Percentiles rank a stretch among this genome's conserved stretches.
Evolutionary conservation across 1,140 invertebrate genomes (phyloP).

Genomic region (Orchestia grillus): DNA sequence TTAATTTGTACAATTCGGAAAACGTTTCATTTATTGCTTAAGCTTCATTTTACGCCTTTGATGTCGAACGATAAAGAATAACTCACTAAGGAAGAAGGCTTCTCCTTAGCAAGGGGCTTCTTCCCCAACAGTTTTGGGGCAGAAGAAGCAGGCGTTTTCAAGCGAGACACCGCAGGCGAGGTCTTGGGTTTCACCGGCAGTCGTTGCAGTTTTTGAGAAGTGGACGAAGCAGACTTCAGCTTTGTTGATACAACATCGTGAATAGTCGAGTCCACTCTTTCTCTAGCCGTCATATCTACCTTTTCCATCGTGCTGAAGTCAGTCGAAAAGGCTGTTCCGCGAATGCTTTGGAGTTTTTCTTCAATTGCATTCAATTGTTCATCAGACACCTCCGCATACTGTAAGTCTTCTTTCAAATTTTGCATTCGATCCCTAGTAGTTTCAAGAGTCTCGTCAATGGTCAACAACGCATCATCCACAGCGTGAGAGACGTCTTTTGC

Average conservation of each 20-base stretch:
- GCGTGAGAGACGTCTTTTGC: not conserved
- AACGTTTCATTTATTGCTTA: too few relatives aligned
- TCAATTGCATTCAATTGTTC: constrained; percentile 15
- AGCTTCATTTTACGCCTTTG: too few relatives aligned
- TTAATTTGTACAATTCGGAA: too few relatives aligned
- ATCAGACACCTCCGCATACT: not conserved
- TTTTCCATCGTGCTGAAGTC: not conserved
- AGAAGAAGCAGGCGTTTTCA: not conserved
- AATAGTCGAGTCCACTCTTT: not conserved
- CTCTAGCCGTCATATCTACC: not conserved
- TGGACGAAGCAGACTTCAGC: not conserved
- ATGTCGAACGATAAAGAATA: not conserved
- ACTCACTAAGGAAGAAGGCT: constrained; percentile 31
- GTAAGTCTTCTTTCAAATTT: not conserved
- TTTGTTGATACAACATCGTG: not conserved
- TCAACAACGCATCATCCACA: not conserved
- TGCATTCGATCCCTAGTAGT: not conserved
- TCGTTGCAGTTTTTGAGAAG: not conserved
- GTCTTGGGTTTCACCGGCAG: not conserved
- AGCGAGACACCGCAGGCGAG: not conserved
- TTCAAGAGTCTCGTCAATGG: not conserved
- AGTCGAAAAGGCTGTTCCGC: not conserved
- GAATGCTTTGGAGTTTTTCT: constrained; percentile 24
- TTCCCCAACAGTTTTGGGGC: not conserved
- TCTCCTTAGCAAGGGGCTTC: constrained; percentile 35